Conservation (phyloP, 2,113 vertebrate genomes). For the Rissa tridactyla region DNA sequence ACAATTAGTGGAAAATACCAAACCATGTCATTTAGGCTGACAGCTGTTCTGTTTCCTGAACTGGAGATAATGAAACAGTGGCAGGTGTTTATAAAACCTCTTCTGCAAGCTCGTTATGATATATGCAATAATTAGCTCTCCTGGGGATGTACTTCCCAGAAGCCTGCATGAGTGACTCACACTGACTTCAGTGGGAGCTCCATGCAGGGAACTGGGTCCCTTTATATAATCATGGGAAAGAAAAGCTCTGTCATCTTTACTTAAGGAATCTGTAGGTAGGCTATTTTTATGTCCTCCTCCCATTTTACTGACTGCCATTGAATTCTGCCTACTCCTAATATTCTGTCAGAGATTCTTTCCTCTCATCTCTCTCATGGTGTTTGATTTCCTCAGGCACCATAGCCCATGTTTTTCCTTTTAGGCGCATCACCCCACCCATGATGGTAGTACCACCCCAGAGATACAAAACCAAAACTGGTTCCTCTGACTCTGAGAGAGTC, state of each 20-base stretch:
- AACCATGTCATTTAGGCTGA: not conserved
- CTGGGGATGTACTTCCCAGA: not conserved
- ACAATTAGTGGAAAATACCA: not conserved
- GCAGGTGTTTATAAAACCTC: slow-evolving; percentile 39
- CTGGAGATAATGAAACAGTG: slow-evolving; percentile 3
- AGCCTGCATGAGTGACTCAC: slow-evolving; percentile 25
- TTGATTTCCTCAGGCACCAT: not conserved
- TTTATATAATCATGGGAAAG: not conserved
- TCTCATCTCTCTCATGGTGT: not conserved
- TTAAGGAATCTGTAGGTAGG: not conserved
- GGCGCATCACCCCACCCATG: not conserved
- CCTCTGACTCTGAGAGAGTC: not conserved
- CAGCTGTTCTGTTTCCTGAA: not conserved
- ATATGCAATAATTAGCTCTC: slow-evolving; percentile 45
- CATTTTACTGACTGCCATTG: not conserved
- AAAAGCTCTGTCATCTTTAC: not conserved
- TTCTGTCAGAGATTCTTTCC: not conserved
- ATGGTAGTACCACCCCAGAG: not conserved
- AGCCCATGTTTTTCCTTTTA: not conserved
- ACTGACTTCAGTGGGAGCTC: not conserved
- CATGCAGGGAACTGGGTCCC: not conserved
- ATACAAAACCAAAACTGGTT: not conserved
- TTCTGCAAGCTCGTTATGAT: not conserved
- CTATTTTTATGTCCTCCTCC: not conserved
- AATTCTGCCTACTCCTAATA: not conserved